These are phyloP conservation scores for Aphelenchoides fujianensis DNA, from an alignment of 1,140 invertebrate genomes.

Conservation along the genomic window DNA sequence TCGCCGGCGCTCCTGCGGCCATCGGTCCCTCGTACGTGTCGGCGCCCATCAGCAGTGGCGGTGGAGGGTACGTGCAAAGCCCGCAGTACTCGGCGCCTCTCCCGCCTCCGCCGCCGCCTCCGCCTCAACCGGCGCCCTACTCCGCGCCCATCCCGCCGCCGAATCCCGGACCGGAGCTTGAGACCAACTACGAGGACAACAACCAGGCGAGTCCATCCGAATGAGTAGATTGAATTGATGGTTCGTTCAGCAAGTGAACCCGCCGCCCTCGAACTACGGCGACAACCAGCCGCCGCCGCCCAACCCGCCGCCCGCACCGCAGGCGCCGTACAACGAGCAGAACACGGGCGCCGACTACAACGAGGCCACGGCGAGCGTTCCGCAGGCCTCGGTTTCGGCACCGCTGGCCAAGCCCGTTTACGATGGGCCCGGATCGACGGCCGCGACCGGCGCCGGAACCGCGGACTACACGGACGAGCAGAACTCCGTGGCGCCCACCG, in stretches of 20 bases:
- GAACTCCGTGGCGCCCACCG: slow-evolving; percentile 25
- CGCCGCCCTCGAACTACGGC: neutral
- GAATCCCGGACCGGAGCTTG: slow-evolving; percentile 9
- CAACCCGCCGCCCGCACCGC: slow-evolving; percentile 17
- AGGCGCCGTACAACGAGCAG: neutral
- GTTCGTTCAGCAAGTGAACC: neutral
- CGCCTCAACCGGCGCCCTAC: slow-evolving; percentile 6
- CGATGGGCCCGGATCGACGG: slow-evolving; percentile 15
- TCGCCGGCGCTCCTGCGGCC: neutral
- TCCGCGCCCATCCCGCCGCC: neutral
- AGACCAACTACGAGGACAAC: slow-evolving; percentile 1
- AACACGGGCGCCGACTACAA: slow-evolving; percentile 12
- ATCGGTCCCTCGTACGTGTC: neutral
- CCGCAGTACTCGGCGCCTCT: neutral
- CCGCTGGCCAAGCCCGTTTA: slow-evolving; percentile 12
- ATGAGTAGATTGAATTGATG: neutral
- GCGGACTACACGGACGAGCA: slow-evolving; percentile 38
- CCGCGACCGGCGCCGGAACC: neutral
- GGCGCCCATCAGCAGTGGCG: no score
- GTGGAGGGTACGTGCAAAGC: slow-evolving; percentile 12
- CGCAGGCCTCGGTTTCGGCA: neutral
- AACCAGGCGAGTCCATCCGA: neutral
- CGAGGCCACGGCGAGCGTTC: neutral
- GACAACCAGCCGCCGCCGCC: neutral
- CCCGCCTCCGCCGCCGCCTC: slow-evolving; percentile 17